phyloP scores from a whole-genome alignment of 2,797 vertebrate species.

The Thamnophis elegans region DNA sequence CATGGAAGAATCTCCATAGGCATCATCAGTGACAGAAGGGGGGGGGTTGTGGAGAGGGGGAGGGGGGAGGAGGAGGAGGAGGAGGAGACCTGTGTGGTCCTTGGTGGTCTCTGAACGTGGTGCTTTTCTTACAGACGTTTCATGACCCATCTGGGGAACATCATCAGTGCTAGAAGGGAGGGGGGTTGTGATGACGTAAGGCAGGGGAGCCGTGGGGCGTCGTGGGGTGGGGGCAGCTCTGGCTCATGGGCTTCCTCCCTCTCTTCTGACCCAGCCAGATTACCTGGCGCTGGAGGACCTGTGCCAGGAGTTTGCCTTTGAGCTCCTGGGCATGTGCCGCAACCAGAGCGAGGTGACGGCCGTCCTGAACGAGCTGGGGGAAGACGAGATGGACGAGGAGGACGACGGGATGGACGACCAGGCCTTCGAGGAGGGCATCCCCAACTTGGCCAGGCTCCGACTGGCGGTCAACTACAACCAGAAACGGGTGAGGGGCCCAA shows the following conservation, averaged over 20 bases:
- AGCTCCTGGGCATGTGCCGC: constrained; percentile 89
- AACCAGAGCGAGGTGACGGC: constrained; percentile 91
- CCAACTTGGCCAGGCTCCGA: constrained; percentile 83
- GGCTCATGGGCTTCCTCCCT: accelerated
- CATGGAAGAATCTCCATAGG: too few relatives aligned
- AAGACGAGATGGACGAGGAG: constrained; percentile 73
- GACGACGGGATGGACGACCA: constrained; percentile 68
- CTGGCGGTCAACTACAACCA: constrained; percentile 88
- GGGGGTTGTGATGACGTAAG: not conserved
- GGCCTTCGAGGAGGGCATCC: constrained; percentile 88
- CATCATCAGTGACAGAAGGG: too few relatives aligned
- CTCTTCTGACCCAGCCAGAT: constrained; percentile 75
- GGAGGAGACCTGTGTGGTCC: too few relatives aligned
- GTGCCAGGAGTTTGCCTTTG: constrained; percentile 87
- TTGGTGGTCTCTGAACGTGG: not conserved
- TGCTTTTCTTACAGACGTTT: not conserved
- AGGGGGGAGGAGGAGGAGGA: too few relatives aligned
- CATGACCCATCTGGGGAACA: not conserved
- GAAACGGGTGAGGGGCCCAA: constrained; percentile 74
- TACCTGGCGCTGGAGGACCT: constrained; percentile 84
- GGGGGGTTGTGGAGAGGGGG: too few relatives aligned
- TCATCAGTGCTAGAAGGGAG: not conserved
- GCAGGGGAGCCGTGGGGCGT: not conserved
- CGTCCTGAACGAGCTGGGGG: constrained; percentile 81
- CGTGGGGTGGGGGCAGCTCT: too few relatives aligned